Conservation (phyloP, 2,113 vertebrate genomes). For the Erythrolamprus reginae region DNA sequence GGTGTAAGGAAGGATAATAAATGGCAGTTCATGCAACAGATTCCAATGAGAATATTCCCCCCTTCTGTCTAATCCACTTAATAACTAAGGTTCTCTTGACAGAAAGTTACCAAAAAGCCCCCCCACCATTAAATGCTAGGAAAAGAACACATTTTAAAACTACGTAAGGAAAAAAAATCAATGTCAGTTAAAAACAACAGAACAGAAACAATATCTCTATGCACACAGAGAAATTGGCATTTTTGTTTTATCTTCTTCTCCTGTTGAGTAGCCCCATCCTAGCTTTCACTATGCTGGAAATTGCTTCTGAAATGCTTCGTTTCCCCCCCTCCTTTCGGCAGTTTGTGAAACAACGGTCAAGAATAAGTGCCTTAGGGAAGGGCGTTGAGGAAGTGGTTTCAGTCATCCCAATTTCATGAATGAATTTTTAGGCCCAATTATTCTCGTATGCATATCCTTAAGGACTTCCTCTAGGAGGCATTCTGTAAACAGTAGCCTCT, state of each 20-base stretch:
- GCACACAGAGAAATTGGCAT: background rate
- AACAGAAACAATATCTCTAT: background rate
- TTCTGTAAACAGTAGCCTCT: background rate
- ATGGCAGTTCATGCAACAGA: background rate
- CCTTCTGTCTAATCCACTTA: background rate
- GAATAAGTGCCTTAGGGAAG: background rate
- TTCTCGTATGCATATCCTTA: background rate
- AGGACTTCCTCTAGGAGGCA: background rate
- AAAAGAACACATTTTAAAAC: background rate
- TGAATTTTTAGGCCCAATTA: background rate
- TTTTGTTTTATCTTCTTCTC: background rate
- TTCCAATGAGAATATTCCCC: background rate
- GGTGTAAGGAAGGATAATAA: background rate
- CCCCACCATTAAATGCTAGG: background rate
- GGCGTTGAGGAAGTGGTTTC: background rate
- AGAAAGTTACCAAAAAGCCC: background rate
- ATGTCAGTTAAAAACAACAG: background rate
- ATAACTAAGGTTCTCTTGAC: background rate
- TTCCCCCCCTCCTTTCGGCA: background rate
- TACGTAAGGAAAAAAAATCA: background rate
- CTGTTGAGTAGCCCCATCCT: background rate
- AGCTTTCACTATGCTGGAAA: background rate
- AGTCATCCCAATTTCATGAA: background rate
- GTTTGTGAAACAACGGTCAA: background rate
- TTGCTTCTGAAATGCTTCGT: background rate